phyloP scores from a whole-genome alignment of 2,113 vertebrate species.

The Zosterops pallidus region DNA sequence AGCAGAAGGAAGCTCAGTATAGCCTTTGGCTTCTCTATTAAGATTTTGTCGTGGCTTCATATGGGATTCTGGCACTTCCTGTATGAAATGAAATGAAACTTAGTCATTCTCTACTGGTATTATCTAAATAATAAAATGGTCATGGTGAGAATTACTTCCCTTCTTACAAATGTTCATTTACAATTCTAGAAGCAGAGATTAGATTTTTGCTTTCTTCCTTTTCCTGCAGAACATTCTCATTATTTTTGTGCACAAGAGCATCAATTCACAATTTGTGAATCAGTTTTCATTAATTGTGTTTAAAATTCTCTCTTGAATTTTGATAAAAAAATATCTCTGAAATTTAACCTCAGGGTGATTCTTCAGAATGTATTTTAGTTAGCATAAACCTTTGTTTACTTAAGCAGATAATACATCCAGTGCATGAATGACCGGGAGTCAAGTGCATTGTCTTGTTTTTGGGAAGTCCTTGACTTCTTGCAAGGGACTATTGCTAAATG shows the following conservation, averaged over 20 bases:
- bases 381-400: not conserved
- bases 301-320: not conserved
- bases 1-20: not conserved
- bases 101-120: not conserved
- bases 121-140: constrained; percentile 16
- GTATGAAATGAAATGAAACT: constrained; percentile 9
- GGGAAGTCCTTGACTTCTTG: not conserved
- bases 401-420: not conserved
- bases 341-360: not conserved
- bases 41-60: not conserved
- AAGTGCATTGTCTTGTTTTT: not conserved
- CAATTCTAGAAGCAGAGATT: not conserved
- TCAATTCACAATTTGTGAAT: not conserved
- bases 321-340: not conserved
- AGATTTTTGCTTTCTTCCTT: not conserved
- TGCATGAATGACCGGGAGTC: not conserved
- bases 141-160: not conserved
- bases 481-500: not conserved
- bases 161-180: not conserved
- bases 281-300: not conserved
- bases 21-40: constrained; percentile 8
- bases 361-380: not conserved
- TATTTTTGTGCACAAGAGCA: not conserved
- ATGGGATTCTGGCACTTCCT: not conserved
- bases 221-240: not conserved